Base-by-base conservation (phyloP, 2,888 invertebrate genomes). In the Amphipoea oculea region DNA sequence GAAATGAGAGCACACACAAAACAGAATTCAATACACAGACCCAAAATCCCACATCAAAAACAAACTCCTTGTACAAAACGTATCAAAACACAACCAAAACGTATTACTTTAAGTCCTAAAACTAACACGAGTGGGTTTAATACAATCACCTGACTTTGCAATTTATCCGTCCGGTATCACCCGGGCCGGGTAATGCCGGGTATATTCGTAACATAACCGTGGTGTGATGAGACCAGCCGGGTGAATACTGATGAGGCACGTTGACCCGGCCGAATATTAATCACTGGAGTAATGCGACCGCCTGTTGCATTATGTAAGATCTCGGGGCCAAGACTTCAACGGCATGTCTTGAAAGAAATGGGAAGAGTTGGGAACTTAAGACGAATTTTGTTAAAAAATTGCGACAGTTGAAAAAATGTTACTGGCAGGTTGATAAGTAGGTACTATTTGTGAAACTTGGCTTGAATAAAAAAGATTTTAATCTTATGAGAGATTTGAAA, bases 181-280 rank as follows among this genome's bases (percentile, higher is more conserved):
- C 91, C 88, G 91, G 87, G 29, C 23, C 23, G 71, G 70, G 77
- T 65, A 45, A 14, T 57, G 85, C 68, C 68, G 83, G 80, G 80
- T 89, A 87, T 4, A 71, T 67, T 76, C 76, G 85, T 76, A 84
- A 89, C 87, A 89, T 91, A 91, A 90, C 92, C 91, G 92, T 89
- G 89, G 89, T 82, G 91, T 93, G 93, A 93, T 94, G 94, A 95
- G 91, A 89, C 85, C 69, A 73, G 73, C 88, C 92, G 92, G 89
- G 83, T 92, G 95, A 95, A 95, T 94, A 94, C 94, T 93, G 93
- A 95, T 94, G 93, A 94, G 86, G 84, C 85, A 62, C 89, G 89
- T 88, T 91, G 91, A 91, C 90, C 92, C 90, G 90, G 87, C 80
- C 86, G 87, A 87, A 88, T 92, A 92, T 93, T 93, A 93, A 94